A percentile compares a stretch with the other conserved stretches of the same genome.
These are phyloP conservation scores for Nettapus auritus DNA, from an alignment of 2,113 vertebrate genomes.

Conservation along the genomic window DNA sequence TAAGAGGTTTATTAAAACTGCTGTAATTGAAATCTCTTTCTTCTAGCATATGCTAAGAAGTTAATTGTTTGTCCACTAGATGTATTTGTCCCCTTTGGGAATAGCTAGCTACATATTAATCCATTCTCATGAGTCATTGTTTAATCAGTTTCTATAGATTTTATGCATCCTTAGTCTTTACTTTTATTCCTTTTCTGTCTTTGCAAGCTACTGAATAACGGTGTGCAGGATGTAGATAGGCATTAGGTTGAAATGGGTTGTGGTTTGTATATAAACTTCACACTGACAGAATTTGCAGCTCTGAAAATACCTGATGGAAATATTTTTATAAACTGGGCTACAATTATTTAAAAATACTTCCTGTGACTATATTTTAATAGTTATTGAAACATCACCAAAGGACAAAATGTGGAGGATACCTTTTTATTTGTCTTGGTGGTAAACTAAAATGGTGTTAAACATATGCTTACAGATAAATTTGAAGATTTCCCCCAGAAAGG, in stretches of 20 bases:
- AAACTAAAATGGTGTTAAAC: not conserved
- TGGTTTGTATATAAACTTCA: not conserved
- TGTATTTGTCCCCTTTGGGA: not conserved
- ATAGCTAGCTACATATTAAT: not conserved
- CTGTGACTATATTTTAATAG: not conserved
- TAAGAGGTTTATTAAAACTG: not conserved
- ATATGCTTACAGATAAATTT: not conserved
- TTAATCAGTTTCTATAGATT: not conserved
- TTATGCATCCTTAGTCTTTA: not conserved
- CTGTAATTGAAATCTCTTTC: not conserved
- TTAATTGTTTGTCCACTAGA: not conserved
- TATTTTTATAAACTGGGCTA: not conserved
- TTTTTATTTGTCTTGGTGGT: not conserved
- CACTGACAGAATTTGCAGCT: not conserved
- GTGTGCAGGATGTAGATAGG: not conserved
- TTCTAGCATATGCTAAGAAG: not conserved
- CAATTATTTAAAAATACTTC: not conserved
- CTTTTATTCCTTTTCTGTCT: not conserved
- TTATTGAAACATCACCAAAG: not conserved
- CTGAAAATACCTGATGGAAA: not conserved
- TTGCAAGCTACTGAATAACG: not conserved
- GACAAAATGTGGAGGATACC: not conserved
- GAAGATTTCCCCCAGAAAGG: not conserved
- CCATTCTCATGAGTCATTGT: not conserved
- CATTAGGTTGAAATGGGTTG: not conserved